phyloP scores from a whole-genome alignment of 1,140 invertebrate species.

The Drosophila serrata region DNA sequence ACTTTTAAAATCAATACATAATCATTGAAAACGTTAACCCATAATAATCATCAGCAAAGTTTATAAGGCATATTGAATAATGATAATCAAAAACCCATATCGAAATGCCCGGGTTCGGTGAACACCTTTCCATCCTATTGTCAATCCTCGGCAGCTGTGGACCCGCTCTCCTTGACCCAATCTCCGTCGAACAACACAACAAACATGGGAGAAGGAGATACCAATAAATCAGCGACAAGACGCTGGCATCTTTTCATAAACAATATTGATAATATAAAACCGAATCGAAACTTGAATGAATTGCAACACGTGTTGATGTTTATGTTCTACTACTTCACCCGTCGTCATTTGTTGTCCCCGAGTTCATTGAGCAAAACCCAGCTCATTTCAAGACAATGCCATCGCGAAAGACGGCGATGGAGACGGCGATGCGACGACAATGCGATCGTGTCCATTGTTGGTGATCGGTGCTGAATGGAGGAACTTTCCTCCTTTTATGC shows the following conservation, averaged over 20 bases:
- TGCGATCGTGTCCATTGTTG: conserved; percentile 67
- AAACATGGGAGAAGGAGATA: neutral
- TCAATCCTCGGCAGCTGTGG: conserved; percentile 30
- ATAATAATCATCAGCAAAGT: neutral
- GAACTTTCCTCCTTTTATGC: conserved; percentile 65
- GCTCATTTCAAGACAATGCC: conserved; percentile 47
- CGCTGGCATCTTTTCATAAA: conserved; percentile 66
- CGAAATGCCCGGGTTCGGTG: conserved; percentile 18
- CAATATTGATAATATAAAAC: conserved; percentile 61
- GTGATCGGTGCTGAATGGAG: conserved; percentile 54
- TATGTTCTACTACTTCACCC: conserved; percentile 25
- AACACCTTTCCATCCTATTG: conserved; percentile 32
- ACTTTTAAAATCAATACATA: neutral
- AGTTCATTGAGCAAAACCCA: conserved; percentile 70
- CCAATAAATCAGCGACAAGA: conserved; percentile 73
- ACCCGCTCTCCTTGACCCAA: conserved; percentile 69
- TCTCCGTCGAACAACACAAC: conserved; percentile 28
- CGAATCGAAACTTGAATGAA: conserved; percentile 71
- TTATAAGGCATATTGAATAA: neutral
- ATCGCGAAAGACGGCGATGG: conserved; percentile 68
- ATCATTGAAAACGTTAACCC: neutral
- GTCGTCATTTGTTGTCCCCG: neutral
- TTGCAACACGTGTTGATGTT: conserved; percentile 74
- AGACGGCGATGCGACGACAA: conserved; percentile 51
- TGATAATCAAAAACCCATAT: conserved; percentile 28